A percentile compares a stretch with the other conserved stretches of the same genome.
phyloP scores from a whole-genome alignment of 2,113 vertebrate species.

The Amazona guildingii region DNA sequence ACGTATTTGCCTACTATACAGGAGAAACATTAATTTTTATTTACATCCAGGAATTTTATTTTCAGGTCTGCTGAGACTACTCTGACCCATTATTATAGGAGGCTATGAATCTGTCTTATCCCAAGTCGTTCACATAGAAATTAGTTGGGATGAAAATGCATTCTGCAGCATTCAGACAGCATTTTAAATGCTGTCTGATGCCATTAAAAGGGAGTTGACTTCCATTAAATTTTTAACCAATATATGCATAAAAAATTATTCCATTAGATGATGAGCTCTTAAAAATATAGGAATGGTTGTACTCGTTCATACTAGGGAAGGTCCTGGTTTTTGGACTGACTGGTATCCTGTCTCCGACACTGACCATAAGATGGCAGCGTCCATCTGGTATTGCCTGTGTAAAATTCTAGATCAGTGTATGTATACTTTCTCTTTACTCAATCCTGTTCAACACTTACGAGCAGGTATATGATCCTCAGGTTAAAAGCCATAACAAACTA shows the following conservation, averaged over 20 bases:
- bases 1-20: neutral
- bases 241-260: neutral
- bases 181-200: neutral
- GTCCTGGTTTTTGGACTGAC: neutral
- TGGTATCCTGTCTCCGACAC: neutral
- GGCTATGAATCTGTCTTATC: neutral
- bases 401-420: neutral
- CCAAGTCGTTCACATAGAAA: neutral
- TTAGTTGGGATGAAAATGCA: neutral
- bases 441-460: neutral
- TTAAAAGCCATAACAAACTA: neutral
- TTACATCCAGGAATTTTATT: neutral
- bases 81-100: neutral
- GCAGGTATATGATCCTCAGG: neutral
- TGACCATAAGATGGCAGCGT: neutral
- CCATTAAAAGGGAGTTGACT: neutral
- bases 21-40: neutral
- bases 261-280: rapidly evolving
- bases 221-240: neutral
- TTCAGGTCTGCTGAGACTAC: neutral
- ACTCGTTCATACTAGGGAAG: neutral
- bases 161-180: neutral
- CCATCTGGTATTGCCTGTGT: neutral
- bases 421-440: neutral
- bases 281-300: neutral